Evolutionary conservation across 2,797 vertebrate species (phyloP).

Genomic region (Parambassis ranga): DNA sequence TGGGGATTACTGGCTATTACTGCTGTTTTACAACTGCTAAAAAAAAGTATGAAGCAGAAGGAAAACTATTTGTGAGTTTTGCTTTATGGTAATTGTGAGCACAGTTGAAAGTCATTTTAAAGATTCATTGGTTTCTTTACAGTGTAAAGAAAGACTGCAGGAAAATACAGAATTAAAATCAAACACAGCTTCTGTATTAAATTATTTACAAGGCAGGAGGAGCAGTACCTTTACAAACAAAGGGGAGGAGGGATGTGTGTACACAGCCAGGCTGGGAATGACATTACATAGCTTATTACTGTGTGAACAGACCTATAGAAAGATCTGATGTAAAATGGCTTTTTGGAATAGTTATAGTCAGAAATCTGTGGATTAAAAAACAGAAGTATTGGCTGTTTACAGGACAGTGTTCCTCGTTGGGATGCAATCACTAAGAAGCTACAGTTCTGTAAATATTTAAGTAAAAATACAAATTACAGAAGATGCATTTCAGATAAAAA

Average conservation of each 20-base stretch:
- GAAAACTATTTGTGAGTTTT: constrained; percentile 12
- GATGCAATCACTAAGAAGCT: constrained; percentile 14
- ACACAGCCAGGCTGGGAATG: constrained; percentile 45
- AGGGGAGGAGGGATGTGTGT: constrained; percentile 50
- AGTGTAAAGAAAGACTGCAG: neutral
- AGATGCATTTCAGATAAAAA: neutral
- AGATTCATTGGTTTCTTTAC: constrained; percentile 9
- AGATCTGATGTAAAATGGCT: constrained; percentile 19
- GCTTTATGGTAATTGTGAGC: constrained; percentile 28
- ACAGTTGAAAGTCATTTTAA: constrained; percentile 12
- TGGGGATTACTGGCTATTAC: constrained; percentile 38
- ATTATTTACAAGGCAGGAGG: constrained; percentile 77
- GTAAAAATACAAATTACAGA: constrained; percentile 36
- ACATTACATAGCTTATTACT: constrained; percentile 38
- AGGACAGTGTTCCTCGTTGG: constrained; percentile 30
- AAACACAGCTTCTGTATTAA: constrained; percentile 16
- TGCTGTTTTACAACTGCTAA: constrained; percentile 40
- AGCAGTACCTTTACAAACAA: constrained; percentile 72
- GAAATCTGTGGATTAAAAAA: constrained; percentile 15
- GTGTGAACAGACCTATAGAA: neutral
- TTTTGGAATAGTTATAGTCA: constrained; percentile 8
- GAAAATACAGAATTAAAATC: neutral
- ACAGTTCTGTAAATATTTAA: constrained; percentile 23
- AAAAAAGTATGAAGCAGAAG: neutral
- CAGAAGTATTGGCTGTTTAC: constrained; percentile 20